Evolutionary conservation across 2,113 vertebrate species (phyloP).

Genomic region (Pterocles burchelli): DNA sequence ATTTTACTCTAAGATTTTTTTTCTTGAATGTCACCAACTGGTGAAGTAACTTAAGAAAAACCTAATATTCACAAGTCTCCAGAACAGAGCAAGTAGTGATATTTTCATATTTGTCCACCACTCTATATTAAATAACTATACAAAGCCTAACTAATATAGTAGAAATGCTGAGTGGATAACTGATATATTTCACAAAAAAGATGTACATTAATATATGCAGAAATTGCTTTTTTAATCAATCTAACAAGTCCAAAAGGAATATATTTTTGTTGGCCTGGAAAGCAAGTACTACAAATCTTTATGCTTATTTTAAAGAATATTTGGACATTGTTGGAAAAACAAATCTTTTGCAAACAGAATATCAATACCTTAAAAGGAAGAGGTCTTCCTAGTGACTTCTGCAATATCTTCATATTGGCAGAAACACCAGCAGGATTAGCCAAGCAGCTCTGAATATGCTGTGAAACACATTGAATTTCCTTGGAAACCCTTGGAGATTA

Average conservation of each 20-base stretch:
- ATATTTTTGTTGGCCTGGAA: background rate
- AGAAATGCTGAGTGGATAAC: background rate
- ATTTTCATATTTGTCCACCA: background rate
- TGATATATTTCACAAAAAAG: background rate
- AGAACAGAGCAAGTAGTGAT: background rate
- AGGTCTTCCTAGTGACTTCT: conserved; percentile 89
- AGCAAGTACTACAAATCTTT: background rate
- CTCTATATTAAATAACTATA: background rate
- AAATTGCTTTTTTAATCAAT: background rate
- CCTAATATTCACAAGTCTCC: background rate
- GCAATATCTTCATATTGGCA: conserved; percentile 84
- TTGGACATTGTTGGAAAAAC: background rate
- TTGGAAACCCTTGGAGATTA: conserved; percentile 76
- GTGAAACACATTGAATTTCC: conserved; percentile 85
- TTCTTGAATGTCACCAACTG: background rate
- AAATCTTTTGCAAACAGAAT: background rate
- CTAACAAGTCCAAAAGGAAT: background rate
- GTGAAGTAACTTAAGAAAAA: background rate
- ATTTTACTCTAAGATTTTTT: background rate
- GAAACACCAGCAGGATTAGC: conserved; percentile 74
- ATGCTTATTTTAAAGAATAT: background rate
- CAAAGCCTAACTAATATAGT: background rate
- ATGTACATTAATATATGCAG: background rate
- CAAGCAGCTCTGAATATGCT: conserved; percentile 87
- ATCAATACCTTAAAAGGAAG: conserved; percentile 92